phyloP scores from a whole-genome alignment of 1,140 invertebrate genomes.

The Polypedilum pembai region DNA sequence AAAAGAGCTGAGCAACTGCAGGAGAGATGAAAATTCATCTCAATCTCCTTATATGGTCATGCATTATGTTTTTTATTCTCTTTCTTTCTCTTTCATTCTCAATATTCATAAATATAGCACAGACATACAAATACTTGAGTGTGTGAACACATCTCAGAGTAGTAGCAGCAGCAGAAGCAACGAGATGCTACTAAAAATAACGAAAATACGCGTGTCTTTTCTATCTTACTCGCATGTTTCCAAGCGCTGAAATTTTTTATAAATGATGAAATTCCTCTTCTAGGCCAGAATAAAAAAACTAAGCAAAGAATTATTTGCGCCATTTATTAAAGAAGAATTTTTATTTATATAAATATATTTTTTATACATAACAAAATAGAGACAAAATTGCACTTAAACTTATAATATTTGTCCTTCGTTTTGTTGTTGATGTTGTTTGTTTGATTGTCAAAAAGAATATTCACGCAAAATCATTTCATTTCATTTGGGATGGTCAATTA shows the following conservation, averaged over 20 bases:
- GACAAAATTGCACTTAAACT: conserved; percentile 25
- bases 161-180: neutral
- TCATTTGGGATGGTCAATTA: neutral
- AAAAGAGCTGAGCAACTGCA: neutral
- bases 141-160: neutral
- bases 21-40: conserved; percentile 11
- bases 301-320: conserved; percentile 9
- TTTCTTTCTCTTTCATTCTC: neutral
- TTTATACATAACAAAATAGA: conserved; percentile 27
- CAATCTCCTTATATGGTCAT: conserved; percentile 17
- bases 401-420: conserved; percentile 22
- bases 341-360: conserved; percentile 26
- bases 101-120: conserved; percentile 2
- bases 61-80: conserved; percentile 13
- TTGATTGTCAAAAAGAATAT: conserved; percentile 7
- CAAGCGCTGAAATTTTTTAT: neutral
- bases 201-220: neutral
- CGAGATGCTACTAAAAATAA: conserved; percentile 13
- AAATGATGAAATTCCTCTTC: neutral
- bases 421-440: neutral
- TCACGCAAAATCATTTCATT: conserved; percentile 5
- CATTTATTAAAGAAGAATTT: conserved; percentile 29
- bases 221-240: neutral
- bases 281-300: neutral
- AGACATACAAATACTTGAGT: neutral